Conservation (phyloP, 2,797 vertebrate genomes). For the Loriculus beryllinus region DNA sequence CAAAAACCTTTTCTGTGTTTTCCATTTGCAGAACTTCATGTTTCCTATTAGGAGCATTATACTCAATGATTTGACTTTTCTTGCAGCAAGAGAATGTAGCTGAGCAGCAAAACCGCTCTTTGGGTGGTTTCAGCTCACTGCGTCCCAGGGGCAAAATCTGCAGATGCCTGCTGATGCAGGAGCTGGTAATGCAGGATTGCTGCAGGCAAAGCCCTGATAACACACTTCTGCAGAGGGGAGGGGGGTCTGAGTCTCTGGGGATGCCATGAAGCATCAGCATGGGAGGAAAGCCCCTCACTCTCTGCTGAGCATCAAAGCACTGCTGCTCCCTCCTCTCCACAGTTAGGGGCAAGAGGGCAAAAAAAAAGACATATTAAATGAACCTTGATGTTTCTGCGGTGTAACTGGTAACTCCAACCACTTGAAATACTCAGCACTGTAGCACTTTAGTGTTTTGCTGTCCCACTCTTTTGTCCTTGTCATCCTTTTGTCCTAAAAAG, state of each 20-base stretch:
- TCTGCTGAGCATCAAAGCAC: fast-evolving
- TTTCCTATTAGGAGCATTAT: background rate
- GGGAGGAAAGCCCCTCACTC: background rate
- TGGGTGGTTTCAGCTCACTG: background rate
- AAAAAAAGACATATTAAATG: background rate
- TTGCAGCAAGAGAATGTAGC: background rate
- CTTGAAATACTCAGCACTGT: background rate
- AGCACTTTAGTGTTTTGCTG: background rate
- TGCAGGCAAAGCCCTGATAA: background rate
- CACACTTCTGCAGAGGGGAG: background rate
- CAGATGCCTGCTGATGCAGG: background rate
- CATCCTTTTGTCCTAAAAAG: background rate
- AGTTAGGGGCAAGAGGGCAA: background rate
- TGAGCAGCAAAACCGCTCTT: background rate
- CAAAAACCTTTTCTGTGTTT: background rate
- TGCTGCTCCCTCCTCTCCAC: background rate
- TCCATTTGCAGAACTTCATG: background rate
- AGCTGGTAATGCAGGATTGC: background rate
- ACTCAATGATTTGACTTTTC: background rate
- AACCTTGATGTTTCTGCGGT: background rate
- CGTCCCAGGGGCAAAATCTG: background rate
- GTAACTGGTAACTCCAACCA: background rate
- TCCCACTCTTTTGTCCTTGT: background rate
- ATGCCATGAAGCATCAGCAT: fast-evolving
- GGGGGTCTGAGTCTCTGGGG: background rate